A percentile compares a stretch with the other conserved stretches of the same genome.
These are phyloP conservation scores for Scartelaos histophorus DNA, from an alignment of 2,113 vertebrate genomes.

Conservation along the genomic window DNA sequence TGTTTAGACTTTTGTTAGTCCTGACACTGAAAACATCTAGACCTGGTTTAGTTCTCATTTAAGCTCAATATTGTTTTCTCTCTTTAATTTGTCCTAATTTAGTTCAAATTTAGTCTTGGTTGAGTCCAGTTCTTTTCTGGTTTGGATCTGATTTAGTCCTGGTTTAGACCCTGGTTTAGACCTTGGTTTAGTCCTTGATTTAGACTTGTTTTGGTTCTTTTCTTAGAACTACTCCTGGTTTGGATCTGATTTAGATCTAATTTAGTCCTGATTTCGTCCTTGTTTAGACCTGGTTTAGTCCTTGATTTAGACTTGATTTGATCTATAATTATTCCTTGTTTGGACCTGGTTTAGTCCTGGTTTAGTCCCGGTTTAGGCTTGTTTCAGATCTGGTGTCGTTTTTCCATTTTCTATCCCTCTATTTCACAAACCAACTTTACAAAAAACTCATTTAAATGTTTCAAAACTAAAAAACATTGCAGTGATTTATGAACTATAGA, in stretches of 20 bases:
- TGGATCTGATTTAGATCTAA: background rate
- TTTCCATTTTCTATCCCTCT: too few species aligned
- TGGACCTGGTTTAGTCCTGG: background rate
- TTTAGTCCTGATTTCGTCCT: background rate
- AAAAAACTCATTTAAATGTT: background rate
- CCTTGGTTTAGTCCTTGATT: background rate
- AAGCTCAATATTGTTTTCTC: too few species aligned
- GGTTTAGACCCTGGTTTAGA: background rate
- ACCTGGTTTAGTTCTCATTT: too few species aligned
- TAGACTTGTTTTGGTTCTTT: background rate
- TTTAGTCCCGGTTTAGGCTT: background rate
- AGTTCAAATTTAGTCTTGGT: background rate
- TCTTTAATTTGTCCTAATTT: too few species aligned
- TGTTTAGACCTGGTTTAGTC: background rate
- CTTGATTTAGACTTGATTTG: background rate
- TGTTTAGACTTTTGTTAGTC: too few species aligned
- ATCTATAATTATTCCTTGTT: background rate
- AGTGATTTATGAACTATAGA: constrained; percentile 6
- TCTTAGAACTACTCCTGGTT: too few species aligned
- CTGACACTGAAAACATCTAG: too few species aligned
- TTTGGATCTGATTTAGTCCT: background rate
- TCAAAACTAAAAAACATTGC: background rate
- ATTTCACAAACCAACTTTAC: too few species aligned
- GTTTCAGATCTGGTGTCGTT: too few species aligned
- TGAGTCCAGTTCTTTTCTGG: background rate